Evolutionary conservation across 2,113 vertebrate species (phyloP).

Genomic region (Gnathonemus longibarbis): DNA sequence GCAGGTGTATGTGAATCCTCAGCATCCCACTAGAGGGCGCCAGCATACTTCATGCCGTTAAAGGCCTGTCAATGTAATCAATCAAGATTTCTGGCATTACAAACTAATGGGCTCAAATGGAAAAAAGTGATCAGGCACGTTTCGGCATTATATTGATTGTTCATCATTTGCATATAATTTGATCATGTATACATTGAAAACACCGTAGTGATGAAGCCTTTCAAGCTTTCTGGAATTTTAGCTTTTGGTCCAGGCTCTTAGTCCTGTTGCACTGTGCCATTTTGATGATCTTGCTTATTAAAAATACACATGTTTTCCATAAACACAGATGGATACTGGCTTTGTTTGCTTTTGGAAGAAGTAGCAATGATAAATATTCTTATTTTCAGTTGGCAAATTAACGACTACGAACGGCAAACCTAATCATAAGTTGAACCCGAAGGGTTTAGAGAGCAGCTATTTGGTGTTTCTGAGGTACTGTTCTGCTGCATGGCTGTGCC

Average conservation of each 20-base stretch:
- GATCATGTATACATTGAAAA: not conserved
- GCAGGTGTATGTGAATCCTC: not conserved
- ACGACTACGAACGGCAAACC: not conserved
- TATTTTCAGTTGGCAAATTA: not conserved
- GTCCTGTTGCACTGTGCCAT: not conserved
- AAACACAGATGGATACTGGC: not conserved
- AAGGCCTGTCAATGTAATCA: not conserved
- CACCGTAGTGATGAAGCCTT: not conserved
- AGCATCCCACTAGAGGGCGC: slow-evolving; percentile 45
- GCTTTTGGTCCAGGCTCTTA: not conserved
- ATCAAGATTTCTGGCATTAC: not conserved
- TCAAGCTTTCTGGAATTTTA: not conserved
- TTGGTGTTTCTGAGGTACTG: not conserved
- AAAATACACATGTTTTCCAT: not conserved
- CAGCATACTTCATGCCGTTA: slow-evolving; percentile 22
- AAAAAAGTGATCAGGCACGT: not conserved
- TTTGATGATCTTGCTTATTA: not conserved
- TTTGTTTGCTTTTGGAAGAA: not conserved
- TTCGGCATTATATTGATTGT: not conserved
- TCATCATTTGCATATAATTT: not conserved
- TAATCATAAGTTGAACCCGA: not conserved
- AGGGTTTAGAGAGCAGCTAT: not conserved
- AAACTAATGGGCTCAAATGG: not conserved
- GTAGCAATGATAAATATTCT: not conserved
- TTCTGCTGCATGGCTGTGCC: not conserved